A percentile compares a stretch with the other conserved stretches of the same genome.
phyloP scores from a whole-genome alignment of 2,888 invertebrate species.

The Macrophya annulata region DNA sequence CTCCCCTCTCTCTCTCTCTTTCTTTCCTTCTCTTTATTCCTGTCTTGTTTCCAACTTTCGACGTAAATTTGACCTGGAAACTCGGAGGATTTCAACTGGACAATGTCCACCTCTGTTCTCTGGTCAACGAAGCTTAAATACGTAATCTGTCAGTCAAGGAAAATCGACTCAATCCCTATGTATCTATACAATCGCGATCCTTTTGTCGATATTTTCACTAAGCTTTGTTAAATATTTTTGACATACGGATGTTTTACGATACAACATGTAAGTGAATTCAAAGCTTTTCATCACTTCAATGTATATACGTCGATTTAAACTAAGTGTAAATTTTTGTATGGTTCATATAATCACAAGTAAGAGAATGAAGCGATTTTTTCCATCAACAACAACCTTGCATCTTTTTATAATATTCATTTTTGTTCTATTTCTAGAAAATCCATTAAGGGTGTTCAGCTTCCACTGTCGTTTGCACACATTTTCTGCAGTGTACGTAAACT shows the following conservation, averaged over 20 bases:
- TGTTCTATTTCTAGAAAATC: neutral
- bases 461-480: conserved; percentile 6
- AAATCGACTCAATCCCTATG: neutral
- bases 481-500: neutral
- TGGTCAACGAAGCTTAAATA: neutral
- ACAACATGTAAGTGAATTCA: neutral
- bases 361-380: neutral
- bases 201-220: neutral
- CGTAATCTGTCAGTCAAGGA: conserved; percentile 9
- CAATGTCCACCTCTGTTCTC: conserved; percentile 4
- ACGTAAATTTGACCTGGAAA: conserved; percentile 19
- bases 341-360: neutral
- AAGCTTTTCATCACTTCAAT: neutral
- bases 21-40: neutral
- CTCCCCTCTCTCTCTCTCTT: conserved; percentile 5
- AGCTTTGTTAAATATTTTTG: neutral
- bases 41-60: conserved; percentile 23
- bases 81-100: conserved; percentile 20
- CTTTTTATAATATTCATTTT: no score
- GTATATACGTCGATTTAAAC: neutral
- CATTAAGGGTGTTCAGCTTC: conserved; percentile 22
- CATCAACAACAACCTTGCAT: neutral
- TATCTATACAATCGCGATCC: neutral
- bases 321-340: neutral
- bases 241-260: neutral